phyloP scores from a whole-genome alignment of 2,888 invertebrate genomes.

The Drosophila suboccidentalis region DNA sequence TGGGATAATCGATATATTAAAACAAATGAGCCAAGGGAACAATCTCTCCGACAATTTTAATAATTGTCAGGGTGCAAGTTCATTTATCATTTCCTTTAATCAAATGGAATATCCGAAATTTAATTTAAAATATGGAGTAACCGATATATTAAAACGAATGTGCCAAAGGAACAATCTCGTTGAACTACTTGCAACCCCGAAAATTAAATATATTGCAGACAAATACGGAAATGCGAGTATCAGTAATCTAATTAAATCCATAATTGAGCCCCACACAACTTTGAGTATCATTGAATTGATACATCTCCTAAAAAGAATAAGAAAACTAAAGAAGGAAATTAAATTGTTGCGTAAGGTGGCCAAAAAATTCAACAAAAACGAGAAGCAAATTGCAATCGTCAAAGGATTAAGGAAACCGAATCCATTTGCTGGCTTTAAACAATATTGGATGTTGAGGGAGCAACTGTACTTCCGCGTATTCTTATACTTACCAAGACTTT shows the following conservation, averaged over 20 bases:
- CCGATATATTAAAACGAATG: too few species aligned
- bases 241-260: background rate
- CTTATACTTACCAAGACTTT: background rate
- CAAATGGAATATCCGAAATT: too few species aligned
- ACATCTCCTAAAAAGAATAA: background rate
- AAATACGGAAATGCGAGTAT: background rate
- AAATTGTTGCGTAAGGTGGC: background rate
- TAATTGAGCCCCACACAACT: background rate
- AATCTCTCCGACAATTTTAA: too few species aligned
- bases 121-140: too few species aligned
- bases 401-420: background rate
- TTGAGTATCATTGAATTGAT: background rate
- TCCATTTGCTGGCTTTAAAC: background rate
- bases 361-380: background rate
- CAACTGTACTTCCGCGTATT: background rate
- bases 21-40: too few species aligned
- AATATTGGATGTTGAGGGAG: background rate
- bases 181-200: too few species aligned
- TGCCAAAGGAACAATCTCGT: too few species aligned
- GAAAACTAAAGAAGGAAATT: background rate
- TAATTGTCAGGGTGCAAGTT: too few species aligned
- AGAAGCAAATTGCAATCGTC: background rate
- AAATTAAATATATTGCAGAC: background rate
- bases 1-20: too few species aligned
- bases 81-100: too few species aligned